Conservation (phyloP, 2,797 vertebrate genomes). For the Arrhamphus sclerolepis region DNA sequence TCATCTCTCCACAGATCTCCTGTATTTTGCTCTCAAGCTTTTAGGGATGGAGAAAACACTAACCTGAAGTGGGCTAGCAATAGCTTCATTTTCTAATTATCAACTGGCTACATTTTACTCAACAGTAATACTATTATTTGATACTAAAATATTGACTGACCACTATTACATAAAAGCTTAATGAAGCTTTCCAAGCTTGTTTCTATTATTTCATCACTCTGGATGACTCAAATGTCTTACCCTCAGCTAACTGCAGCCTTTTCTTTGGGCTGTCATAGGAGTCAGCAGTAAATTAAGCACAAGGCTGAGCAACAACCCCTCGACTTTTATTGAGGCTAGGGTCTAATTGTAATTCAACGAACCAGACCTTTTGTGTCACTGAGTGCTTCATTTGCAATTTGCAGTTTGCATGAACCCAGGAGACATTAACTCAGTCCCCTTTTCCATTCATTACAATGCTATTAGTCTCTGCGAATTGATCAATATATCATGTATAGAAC, state of each 20-base stretch:
- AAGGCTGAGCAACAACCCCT: constrained; percentile 79
- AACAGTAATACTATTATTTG: constrained; percentile 26
- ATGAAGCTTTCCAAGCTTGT: constrained; percentile 23
- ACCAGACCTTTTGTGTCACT: constrained; percentile 86
- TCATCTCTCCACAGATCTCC: too few species aligned
- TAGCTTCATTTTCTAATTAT: constrained; percentile 39
- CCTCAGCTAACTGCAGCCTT: constrained; percentile 42
- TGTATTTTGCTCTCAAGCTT: too few species aligned
- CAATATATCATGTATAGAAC: constrained; percentile 97
- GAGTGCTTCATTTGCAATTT: constrained; percentile 89
- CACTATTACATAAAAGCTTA: constrained; percentile 26
- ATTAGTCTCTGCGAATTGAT: constrained; percentile 92
- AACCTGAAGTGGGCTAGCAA: too few species aligned
- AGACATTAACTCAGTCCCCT: constrained; percentile 87
- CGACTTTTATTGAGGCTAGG: constrained; percentile 88
- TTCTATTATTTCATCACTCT: constrained; percentile 35
- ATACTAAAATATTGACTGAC: constrained; percentile 39
- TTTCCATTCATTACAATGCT: constrained; percentile 89
- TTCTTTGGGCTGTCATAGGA: constrained; percentile 76
- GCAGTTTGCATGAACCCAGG: constrained; percentile 85
- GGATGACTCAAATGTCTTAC: constrained; percentile 36
- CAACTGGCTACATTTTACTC: constrained; percentile 28
- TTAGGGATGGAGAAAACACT: too few species aligned
- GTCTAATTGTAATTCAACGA: constrained; percentile 88
- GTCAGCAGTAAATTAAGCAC: constrained; percentile 83